phyloP scores from a whole-genome alignment of 2,888 invertebrate genomes.

The Xestobium rufovillosum region DNA sequence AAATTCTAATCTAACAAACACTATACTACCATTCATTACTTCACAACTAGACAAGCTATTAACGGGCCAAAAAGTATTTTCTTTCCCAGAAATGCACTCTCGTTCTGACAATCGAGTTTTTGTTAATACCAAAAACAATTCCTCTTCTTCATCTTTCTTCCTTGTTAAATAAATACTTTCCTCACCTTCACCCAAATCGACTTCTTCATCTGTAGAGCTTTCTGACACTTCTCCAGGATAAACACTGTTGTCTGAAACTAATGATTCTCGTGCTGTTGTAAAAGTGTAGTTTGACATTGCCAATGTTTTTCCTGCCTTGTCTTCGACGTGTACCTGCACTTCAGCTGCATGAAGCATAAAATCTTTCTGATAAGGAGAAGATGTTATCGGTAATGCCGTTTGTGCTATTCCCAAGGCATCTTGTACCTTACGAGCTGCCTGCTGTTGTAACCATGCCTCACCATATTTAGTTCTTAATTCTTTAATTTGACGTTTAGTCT shows the following conservation, averaged over 20 bases:
- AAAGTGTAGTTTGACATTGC: no score
- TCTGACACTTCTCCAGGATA: slow-evolving; percentile 7
- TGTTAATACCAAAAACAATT: slow-evolving; percentile 39
- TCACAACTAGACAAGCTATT: slow-evolving; percentile 48
- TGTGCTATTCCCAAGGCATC: slow-evolving; percentile 49
- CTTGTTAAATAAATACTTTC: slow-evolving; percentile 38
- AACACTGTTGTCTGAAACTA: slow-evolving; percentile 6
- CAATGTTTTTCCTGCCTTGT: no score
- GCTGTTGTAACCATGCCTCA: slow-evolving; percentile 50
- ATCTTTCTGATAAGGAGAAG: slow-evolving; percentile 28
- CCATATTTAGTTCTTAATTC: slow-evolving; percentile 51
- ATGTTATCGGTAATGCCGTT: slow-evolving; percentile 22
- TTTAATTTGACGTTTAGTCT: slow-evolving; percentile 53
- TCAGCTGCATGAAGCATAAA: slow-evolving; percentile 23
- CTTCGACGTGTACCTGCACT: background rate
- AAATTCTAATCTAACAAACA: slow-evolving; percentile 49
- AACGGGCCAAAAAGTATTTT: slow-evolving; percentile 44
- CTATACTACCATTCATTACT: slow-evolving; percentile 30
- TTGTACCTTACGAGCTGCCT: slow-evolving; percentile 43
- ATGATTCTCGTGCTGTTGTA: slow-evolving; percentile 18
- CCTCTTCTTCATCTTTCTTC: slow-evolving; percentile 33
- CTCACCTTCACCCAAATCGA: slow-evolving; percentile 35
- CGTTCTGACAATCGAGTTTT: slow-evolving; percentile 37
- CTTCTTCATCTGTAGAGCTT: slow-evolving; percentile 26
- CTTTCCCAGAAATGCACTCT: slow-evolving; percentile 34